Evolutionary conservation across 2,113 vertebrate species (phyloP).

Genomic region (Sinocyclocheilus grahami): DNA sequence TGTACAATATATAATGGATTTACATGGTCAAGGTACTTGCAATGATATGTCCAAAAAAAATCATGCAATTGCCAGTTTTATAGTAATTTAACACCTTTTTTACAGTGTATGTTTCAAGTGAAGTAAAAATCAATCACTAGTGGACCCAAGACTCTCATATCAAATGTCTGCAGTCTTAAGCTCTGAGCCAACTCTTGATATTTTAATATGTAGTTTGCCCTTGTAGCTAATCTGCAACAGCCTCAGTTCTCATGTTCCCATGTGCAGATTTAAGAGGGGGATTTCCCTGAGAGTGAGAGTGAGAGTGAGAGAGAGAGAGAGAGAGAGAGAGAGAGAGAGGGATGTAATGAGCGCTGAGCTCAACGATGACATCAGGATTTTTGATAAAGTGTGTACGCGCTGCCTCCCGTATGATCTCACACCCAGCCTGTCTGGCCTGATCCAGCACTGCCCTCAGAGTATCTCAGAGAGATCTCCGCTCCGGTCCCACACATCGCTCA

Average conservation of each 20-base stretch:
- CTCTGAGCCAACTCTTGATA: conserved; percentile 8
- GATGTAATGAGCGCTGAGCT: conserved; percentile 36
- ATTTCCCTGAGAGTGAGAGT: conserved; percentile 46
- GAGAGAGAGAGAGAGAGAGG: neutral
- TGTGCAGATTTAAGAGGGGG: conserved; percentile 52
- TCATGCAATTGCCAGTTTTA: neutral
- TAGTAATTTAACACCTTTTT: neutral
- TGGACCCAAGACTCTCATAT: neutral
- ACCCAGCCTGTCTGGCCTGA: conserved; percentile 39
- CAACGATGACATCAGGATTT: conserved; percentile 53
- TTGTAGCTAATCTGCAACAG: conserved; percentile 47
- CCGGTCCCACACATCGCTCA: neutral
- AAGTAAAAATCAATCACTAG: neutral
- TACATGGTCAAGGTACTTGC: neutral
- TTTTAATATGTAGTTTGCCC: conserved; percentile 13
- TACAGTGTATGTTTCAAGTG: neutral
- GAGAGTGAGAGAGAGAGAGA: neutral
- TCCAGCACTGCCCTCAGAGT: conserved; percentile 19
- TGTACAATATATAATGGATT: neutral
- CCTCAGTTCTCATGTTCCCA: conserved; percentile 38
- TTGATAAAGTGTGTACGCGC: conserved; percentile 55
- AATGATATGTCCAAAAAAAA: neutral
- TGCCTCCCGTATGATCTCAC: conserved; percentile 53
- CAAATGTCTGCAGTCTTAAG: neutral
- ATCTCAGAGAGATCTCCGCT: neutral